Percentiles rank a stretch among this genome's conserved stretches.
Evolutionary conservation across 92 coral and sea anemone genomes (phyloP).

Genomic region (Zoanthus sociatus): DNA sequence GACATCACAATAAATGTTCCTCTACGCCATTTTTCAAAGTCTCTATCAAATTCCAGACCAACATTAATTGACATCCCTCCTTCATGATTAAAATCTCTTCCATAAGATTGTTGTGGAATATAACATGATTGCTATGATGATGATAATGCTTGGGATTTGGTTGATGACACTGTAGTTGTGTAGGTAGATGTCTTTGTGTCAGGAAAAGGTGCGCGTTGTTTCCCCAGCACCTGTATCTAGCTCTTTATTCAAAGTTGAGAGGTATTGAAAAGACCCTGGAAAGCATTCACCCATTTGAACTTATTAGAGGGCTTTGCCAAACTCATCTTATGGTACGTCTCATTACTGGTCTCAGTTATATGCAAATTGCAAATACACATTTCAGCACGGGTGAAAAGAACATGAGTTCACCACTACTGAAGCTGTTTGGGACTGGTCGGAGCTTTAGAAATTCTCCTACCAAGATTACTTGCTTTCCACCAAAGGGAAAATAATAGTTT

Average conservation of each 20-base stretch:
- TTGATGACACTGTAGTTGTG: constrained; percentile 38
- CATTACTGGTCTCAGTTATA: no score
- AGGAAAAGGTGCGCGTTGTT: background rate
- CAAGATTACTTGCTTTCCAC: no score
- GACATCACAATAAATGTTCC: background rate
- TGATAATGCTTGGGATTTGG: constrained; percentile 16
- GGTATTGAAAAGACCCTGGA: constrained; percentile 6
- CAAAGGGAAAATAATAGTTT: no score
- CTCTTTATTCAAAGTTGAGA: constrained; percentile 11
- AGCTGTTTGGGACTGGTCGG: no score
- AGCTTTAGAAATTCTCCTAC: no score
- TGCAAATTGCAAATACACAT: no score
- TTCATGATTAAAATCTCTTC: constrained; percentile 24
- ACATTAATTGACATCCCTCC: background rate
- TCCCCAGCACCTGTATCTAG: constrained; percentile 6
- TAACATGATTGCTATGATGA: background rate
- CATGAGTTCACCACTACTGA: no score
- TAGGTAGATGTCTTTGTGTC: constrained; percentile 32
- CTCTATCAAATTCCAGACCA: background rate
- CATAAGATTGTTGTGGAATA: constrained; percentile 20
- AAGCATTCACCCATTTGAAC: constrained; percentile 35
- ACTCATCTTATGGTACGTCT: background rate
- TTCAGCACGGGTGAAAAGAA: no score
- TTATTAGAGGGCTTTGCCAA: constrained; percentile 33
- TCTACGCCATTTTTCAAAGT: background rate